phyloP scores from a whole-genome alignment of 2,888 invertebrate species.

The Sussaba pulchella region DNA sequence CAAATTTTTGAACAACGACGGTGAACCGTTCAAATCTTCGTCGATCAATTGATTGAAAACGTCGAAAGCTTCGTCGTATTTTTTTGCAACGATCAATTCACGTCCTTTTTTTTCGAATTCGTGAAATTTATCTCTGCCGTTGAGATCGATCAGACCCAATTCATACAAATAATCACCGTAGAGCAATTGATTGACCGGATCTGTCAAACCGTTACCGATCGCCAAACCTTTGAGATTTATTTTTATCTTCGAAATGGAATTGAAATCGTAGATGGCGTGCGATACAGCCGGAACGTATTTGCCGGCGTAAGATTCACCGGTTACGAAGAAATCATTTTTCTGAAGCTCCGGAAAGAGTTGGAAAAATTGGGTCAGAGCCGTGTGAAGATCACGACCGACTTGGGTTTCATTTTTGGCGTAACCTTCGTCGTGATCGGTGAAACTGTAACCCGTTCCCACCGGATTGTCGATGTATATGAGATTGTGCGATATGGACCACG shows the following conservation, averaged over 20 bases:
- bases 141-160: constrained; percentile 89
- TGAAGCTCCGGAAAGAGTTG: constrained; percentile 91
- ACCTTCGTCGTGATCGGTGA: constrained; percentile 91
- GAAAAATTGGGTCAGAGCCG: constrained; percentile 93
- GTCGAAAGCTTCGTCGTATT: constrained; percentile 90
- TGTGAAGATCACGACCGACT: constrained; percentile 92
- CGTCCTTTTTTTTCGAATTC: constrained; percentile 87
- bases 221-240: constrained; percentile 90
- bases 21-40: constrained; percentile 87
- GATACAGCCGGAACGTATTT: constrained; percentile 92
- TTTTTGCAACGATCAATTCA: constrained; percentile 87
- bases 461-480: constrained; percentile 97
- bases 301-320: constrained; percentile 96
- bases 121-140: constrained; percentile 87
- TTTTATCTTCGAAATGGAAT: constrained; percentile 86
- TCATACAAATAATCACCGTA: constrained; percentile 93
- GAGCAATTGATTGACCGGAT: constrained; percentile 91
- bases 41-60: constrained; percentile 90
- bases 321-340: constrained; percentile 92
- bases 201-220: constrained; percentile 93
- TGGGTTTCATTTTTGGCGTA: constrained; percentile 92
- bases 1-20: constrained; percentile 89
- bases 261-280: constrained; percentile 89
- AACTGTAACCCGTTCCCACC: constrained; percentile 96
- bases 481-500: constrained; percentile 92